phyloP scores from a whole-genome alignment of 2,797 vertebrate species.

The Sebastolobus alascanus region DNA sequence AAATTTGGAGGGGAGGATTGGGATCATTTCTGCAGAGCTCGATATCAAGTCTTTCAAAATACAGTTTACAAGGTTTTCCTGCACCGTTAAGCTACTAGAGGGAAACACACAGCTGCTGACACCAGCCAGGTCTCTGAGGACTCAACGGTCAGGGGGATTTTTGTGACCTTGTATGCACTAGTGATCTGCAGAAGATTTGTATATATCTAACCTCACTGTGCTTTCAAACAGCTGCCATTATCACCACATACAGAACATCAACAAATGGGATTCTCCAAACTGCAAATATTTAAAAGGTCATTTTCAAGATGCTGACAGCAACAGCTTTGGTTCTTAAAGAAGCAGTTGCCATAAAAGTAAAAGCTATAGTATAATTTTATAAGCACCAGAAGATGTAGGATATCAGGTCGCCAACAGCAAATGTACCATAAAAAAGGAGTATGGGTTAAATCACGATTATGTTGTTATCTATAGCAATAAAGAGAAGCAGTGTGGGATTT shows the following conservation, averaged over 20 bases:
- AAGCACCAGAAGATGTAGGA: background rate
- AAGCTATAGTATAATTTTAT: background rate
- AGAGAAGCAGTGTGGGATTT: background rate
- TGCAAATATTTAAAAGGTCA: background rate
- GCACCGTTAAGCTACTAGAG: background rate
- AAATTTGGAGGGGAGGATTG: background rate
- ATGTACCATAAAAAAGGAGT: background rate
- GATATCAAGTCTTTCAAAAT: background rate
- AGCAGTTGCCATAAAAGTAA: background rate
- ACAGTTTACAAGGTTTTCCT: background rate
- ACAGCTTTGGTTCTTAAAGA: background rate
- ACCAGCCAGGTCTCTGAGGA: background rate
- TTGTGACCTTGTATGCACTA: background rate
- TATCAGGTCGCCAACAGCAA: background rate
- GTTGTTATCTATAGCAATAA: background rate
- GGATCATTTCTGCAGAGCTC: background rate
- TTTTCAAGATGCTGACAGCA: background rate
- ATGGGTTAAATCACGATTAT: too few relatives aligned
- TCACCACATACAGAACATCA: too few relatives aligned
- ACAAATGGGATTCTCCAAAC: background rate
- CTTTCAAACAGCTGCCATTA: background rate
- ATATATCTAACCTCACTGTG: background rate
- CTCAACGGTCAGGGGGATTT: background rate
- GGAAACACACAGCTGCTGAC: conserved; percentile 16
- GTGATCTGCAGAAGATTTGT: background rate